Base-by-base conservation (phyloP, 2,888 invertebrate genomes). In the Eristalis arbustorum region DNA sequence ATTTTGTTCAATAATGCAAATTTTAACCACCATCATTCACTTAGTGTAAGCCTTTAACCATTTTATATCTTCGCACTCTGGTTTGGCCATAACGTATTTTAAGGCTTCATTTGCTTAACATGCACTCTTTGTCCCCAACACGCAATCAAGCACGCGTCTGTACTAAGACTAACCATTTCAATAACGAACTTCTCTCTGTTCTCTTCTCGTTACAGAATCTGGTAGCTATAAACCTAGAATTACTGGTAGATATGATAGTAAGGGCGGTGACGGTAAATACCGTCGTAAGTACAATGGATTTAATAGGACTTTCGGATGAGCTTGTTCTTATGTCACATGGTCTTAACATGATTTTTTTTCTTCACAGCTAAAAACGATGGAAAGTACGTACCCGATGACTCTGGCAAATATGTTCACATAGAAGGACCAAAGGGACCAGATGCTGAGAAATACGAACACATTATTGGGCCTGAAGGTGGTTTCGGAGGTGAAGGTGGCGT, bases 391-490 rank as follows among this genome's bases (percentile, higher is more conserved):
- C 92, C 89, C 40, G 93, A 93, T 89, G 90, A 93, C 89, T 91
- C 91, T 72, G 92, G 92, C 57, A 91, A 91, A 90, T 92, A 92
- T 90, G 89, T 89, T 40, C 92, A 92, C 79, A 88, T 92, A 89
- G 91, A 91, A 90, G 92, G 92, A 88, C 92, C 93, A 11, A 91
- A 91, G 88, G 93, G 92, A 82, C 93, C 93, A 18, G 91, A 90
- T 81, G 90, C 92, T 80, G 90, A 91, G 59, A 90, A 90, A 75
- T 92, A 92, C 88, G 89, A 90, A 37, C 92, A 92, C 64, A 34
- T 92, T 23, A 88, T 89, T 14, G 92, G 92, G 88, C 92, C 93
- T 10, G 85, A 91, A 18, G 92, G 92, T 67, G 91, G 90, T 42
- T 57, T 83, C 2, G 91, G 92, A 68, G 90, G 88, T 57, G 80